A percentile compares a stretch with the other conserved stretches of the same genome.
Evolutionary conservation across 2,113 vertebrate species (phyloP).

Genomic region (Hippotragus niger): DNA sequence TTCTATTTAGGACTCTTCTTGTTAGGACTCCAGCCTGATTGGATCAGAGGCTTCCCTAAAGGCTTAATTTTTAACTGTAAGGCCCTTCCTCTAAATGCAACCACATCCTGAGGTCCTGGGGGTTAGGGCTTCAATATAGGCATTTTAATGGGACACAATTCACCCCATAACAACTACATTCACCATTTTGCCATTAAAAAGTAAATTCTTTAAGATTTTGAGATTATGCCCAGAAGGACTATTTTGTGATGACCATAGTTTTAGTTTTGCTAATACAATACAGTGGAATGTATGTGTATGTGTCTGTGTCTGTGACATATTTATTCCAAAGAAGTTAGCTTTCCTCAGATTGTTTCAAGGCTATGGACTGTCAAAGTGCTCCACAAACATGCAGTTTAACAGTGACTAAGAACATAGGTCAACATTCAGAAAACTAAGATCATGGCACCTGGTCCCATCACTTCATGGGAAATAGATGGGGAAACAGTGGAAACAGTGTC

Average conservation of each 20-base stretch:
- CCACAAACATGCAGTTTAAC: neutral
- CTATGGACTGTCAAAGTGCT: neutral
- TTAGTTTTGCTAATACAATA: neutral
- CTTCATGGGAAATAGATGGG: no score
- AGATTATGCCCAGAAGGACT: neutral
- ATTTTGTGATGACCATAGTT: neutral
- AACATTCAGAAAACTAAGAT: no score
- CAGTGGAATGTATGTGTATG: neutral
- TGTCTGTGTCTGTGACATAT: neutral
- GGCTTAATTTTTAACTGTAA: neutral
- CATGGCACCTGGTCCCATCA: no score
- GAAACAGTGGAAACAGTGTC: no score
- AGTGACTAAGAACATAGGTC: neutral
- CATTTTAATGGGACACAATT: neutral
- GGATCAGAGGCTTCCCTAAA: neutral
- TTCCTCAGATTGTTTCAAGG: neutral
- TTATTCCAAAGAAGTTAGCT: neutral
- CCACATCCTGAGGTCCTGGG: neutral
- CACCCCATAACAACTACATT: neutral
- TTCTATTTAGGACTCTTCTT: neutral
- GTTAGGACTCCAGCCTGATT: neutral
- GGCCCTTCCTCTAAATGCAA: neutral
- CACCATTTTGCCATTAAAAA: neutral
- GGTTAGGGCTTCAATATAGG: neutral
- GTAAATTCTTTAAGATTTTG: neutral